Evolutionary conservation across 2,113 vertebrate species (phyloP), one percentile per base, ranked within the genome.

Genomic region (Muntiacus reevesi): DNA sequence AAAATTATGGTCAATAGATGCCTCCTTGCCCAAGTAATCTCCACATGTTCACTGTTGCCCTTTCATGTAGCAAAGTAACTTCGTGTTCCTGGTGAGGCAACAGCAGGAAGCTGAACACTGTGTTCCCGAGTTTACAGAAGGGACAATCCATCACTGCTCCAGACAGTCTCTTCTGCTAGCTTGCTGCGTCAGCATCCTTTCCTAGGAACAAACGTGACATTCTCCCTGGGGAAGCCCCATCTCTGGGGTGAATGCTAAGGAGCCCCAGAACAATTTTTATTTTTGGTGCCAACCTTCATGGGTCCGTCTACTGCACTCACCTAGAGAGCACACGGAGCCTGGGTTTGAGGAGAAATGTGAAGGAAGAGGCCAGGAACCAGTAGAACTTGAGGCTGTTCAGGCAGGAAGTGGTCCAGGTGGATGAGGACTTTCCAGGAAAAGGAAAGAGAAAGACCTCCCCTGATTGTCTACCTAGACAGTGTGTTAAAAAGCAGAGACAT

Each of bases 231-330:
- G 4, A 23, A 19, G 43, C 14, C 3, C 9, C 12, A 2, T 5
- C 55, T 33, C 43, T 17, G 15, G 9, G 10, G 14, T 50, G 33
- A 25, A 25, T 6, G 50, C 36, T 23, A 17, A 3, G 33, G 25
- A 55, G 17, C 16, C 25, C 28, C 50, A 47, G 57, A 30, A 60
- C 45, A 7, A 28, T 15, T 60, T 67, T 87, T 82, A 91, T 57
- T 6, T 30, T 30, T 0, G 2, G 6, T 40, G 16, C 15, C 28
- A 2, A 4, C 6, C 27, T 40, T 5, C 23, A 9, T 1, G 15
- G 15, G 47, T 11, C 21, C 64, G 6, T 57, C 14, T 54, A 17
- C 2, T 55, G 76, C 4, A 55, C 19, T 47, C 5, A 15, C 4
- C 71, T n/a, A 1, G 45, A 74, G 57, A 23, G 33, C 23, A 8